These are phyloP conservation scores for Trididemnum clinides DNA, from an alignment of 23 tunicate genomes.

Conservation along the genomic window DNA sequence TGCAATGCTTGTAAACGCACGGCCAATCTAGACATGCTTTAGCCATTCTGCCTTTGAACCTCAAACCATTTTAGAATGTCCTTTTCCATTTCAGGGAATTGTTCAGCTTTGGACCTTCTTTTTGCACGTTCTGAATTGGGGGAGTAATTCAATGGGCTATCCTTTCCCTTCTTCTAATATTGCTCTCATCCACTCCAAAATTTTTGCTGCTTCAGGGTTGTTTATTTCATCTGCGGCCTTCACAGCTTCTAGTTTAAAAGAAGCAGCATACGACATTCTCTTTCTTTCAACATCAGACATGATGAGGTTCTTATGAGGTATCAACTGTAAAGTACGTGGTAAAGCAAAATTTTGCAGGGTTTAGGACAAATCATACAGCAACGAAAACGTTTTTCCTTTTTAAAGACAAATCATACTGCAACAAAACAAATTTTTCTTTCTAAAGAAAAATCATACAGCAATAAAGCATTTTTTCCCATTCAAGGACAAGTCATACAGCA, in stretches of 20 bases:
- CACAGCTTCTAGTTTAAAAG: slow-evolving; percentile 34
- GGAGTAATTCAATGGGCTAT: slow-evolving; percentile 21
- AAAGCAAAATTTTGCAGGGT: no score
- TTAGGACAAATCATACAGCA: no score
- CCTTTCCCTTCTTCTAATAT: slow-evolving; percentile 34
- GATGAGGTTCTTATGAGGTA: no score
- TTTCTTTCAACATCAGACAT: no score
- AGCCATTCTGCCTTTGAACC: slow-evolving; percentile 37
- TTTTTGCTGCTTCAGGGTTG: slow-evolving; percentile 26
- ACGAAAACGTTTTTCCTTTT: no score
- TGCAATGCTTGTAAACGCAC: slow-evolving; percentile 34
- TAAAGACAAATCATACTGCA: no score
- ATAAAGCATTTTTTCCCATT: no score
- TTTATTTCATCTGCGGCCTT: slow-evolving; percentile 1
- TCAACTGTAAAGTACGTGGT: no score
- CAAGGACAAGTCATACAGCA: no score
- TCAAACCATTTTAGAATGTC: slow-evolving; percentile 32
- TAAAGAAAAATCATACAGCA: no score
- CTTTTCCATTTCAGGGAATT: slow-evolving; percentile 40
- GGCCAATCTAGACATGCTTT: slow-evolving; percentile 29
- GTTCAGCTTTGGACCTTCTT: slow-evolving; percentile 40
- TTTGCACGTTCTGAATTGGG: slow-evolving; percentile 4
- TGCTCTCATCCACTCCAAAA: slow-evolving; percentile 46
- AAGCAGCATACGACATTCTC: slow-evolving; percentile 16
- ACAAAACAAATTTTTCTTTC: no score